These are phyloP conservation scores for Trachurus trachurus DNA, from an alignment of 2,797 vertebrate species.

Conservation along the genomic window DNA sequence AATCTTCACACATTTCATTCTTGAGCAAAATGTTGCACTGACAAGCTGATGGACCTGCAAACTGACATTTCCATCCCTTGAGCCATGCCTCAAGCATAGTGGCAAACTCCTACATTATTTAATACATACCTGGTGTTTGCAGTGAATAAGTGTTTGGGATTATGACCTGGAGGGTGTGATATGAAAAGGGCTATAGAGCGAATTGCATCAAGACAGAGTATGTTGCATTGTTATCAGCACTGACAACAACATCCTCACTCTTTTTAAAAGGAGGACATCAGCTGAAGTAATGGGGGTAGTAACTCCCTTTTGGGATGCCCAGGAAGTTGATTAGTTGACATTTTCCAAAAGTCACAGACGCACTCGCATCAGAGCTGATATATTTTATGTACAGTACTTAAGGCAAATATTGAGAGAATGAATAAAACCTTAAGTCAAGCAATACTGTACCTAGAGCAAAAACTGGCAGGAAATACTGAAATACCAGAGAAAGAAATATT, in stretches of 20 bases:
- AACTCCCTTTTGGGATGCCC: not conserved
- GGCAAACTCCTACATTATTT: not conserved
- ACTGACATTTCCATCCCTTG: slow-evolving; percentile 11
- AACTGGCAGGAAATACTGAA: not conserved
- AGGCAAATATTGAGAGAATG: not conserved
- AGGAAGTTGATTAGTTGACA: not conserved
- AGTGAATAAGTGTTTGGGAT: slow-evolving; percentile 17
- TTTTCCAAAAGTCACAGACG: not conserved
- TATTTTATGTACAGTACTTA: not conserved
- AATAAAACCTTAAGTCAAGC: not conserved
- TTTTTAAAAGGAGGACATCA: not conserved
- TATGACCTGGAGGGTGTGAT: slow-evolving; percentile 10
- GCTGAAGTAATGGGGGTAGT: no score
- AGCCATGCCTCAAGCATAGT: not conserved
- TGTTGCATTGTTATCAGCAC: slow-evolving; percentile 9
- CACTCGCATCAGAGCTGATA: not conserved
- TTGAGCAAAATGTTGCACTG: slow-evolving; percentile 7
- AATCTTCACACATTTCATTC: slow-evolving; percentile 1
- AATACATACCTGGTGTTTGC: not conserved
- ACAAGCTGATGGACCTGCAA: not conserved
- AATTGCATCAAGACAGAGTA: slow-evolving; percentile 25
- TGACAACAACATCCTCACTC: not conserved
- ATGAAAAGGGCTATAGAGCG: not conserved
- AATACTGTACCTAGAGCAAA: not conserved
- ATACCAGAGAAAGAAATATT: not conserved